These are phyloP conservation scores for Chionodraco myersi DNA, from an alignment of 2,113 vertebrate genomes.

Conservation along the genomic window DNA sequence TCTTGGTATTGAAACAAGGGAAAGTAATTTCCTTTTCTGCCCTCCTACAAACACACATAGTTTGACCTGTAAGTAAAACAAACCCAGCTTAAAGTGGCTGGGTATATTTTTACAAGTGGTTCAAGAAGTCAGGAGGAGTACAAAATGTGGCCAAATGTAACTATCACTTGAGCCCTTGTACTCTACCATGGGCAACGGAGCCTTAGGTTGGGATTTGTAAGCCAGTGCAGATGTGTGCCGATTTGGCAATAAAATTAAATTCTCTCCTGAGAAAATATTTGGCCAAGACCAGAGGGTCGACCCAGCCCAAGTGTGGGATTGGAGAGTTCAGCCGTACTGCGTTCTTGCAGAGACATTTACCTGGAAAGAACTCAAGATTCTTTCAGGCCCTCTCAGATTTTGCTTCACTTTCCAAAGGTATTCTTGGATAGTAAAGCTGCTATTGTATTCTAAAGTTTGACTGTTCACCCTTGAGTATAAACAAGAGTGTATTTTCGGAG, in stretches of 20 bases:
- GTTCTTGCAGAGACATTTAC: constrained; percentile 28
- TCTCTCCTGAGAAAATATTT: constrained; percentile 60
- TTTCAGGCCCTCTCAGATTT: constrained; percentile 19
- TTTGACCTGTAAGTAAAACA: constrained; percentile 44
- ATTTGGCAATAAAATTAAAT: constrained; percentile 40
- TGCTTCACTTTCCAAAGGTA: constrained; percentile 21
- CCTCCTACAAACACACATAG: constrained; percentile 38
- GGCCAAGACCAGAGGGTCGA: constrained; percentile 40
- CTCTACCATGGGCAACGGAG: constrained; percentile 17
- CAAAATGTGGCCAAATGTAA: constrained; percentile 32
- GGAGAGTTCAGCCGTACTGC: constrained; percentile 18
- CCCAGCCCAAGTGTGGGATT: constrained; percentile 32
- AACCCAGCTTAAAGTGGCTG: constrained; percentile 12
- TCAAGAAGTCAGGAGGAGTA: constrained; percentile 44
- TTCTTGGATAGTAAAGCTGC: constrained; percentile 33
- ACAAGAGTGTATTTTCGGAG: constrained; percentile 3
- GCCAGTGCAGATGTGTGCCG: constrained; percentile 33
- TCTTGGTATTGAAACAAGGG: constrained; percentile 48
- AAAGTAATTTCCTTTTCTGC: constrained; percentile 59
- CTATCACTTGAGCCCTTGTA: constrained; percentile 28
- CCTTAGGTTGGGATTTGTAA: constrained; percentile 26
- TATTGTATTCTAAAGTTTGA: constrained; percentile 45
- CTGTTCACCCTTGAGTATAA: not conserved
- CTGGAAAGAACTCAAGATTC: constrained; percentile 47
- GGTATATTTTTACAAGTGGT: constrained; percentile 48